These are phyloP conservation scores for Paramormyrops hopkinsi DNA, from an alignment of 2,797 vertebrate genomes.

Conservation along the genomic window DNA sequence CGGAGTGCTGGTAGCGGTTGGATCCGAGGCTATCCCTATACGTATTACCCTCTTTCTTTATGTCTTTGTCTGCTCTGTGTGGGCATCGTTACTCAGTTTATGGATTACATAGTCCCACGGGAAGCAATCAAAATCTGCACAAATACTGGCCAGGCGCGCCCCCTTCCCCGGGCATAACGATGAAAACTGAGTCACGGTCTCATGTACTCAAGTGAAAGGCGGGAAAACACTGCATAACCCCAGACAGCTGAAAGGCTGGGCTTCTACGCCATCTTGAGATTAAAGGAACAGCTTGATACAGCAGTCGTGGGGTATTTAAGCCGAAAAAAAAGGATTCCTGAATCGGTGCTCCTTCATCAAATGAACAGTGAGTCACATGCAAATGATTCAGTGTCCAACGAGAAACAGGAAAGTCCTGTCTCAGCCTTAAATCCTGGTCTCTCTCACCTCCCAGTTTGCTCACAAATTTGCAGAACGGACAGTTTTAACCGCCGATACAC, in stretches of 20 bases:
- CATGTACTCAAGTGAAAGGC: background rate
- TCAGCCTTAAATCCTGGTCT: background rate
- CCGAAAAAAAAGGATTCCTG: background rate
- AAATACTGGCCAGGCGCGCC: constrained; percentile 15
- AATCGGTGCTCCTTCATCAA: background rate
- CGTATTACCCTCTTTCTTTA: constrained; percentile 8
- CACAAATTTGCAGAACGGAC: background rate
- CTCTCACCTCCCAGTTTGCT: background rate
- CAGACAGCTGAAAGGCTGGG: background rate
- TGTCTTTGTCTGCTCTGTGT: constrained; percentile 36
- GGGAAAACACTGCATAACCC: background rate
- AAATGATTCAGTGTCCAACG: background rate
- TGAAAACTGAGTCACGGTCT: constrained; percentile 28
- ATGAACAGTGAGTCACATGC: background rate
- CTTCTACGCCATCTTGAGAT: background rate
- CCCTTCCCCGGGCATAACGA: constrained; percentile 34
- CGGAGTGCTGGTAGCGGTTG: background rate
- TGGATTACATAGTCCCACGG: constrained; percentile 39
- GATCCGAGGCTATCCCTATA: background rate
- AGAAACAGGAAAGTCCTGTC: background rate
- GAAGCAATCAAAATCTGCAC: constrained; percentile 44
- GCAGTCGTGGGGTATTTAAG: background rate
- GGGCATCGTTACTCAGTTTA: constrained; percentile 44
- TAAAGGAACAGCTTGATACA: background rate
- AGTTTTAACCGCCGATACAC: background rate